Evolutionary conservation across 2,113 vertebrate genomes (phyloP).

Genomic region (Vulpes vulpes): DNA sequence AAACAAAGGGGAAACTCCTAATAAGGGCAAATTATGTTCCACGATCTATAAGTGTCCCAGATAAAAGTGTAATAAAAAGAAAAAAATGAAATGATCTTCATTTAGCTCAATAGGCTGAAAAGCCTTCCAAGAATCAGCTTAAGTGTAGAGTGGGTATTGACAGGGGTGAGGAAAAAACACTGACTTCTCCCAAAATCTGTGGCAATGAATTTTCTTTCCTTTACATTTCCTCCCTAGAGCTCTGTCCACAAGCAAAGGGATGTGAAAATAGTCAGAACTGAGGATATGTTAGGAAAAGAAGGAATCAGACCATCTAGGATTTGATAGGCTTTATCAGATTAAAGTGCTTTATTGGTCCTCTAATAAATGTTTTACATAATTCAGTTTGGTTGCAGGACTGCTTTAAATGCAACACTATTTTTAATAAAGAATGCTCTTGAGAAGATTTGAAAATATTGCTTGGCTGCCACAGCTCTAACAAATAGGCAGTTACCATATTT

Average conservation of each 20-base stretch:
- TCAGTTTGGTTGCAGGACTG: neutral
- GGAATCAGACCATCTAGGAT: neutral
- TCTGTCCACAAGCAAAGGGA: neutral
- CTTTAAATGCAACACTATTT: constrained; percentile 33
- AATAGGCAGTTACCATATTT: constrained; percentile 57
- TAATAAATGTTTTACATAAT: constrained; percentile 34
- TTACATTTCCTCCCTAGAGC: neutral
- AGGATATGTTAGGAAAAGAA: constrained; percentile 2
- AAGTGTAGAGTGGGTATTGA: neutral
- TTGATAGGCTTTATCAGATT: constrained; percentile 5
- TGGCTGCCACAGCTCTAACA: constrained; percentile 45
- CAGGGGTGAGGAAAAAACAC: neutral
- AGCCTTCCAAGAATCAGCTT: neutral
- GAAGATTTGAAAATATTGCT: constrained; percentile 57
- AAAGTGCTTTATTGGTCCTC: neutral
- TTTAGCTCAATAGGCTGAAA: neutral
- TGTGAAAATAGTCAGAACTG: neutral
- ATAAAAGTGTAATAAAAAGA: neutral
- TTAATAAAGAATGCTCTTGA: constrained; percentile 69
- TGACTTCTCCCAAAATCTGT: constrained; percentile 27
- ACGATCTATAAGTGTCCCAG: neutral
- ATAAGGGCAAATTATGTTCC: neutral
- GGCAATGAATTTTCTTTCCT: neutral
- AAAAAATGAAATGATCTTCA: neutral
- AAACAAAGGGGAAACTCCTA: constrained; percentile 23